Conservation (phyloP, 2,888 invertebrate genomes). For the Calliphora vomitoria region DNA sequence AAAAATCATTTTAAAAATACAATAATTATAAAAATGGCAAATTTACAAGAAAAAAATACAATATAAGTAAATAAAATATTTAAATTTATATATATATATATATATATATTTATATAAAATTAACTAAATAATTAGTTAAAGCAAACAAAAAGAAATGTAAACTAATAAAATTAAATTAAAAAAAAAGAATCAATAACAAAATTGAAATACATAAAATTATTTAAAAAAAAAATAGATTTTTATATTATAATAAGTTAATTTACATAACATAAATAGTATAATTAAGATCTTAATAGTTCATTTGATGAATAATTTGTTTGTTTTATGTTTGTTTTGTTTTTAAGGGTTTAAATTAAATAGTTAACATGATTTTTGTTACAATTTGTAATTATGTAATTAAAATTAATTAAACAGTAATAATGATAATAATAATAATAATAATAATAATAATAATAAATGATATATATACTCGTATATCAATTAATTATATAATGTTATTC, state of each 20-base stretch:
- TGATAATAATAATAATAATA: conserved; percentile 10
- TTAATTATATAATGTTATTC: not conserved
- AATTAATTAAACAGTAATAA: conserved; percentile 62
- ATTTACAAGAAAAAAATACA: conserved; percentile 27
- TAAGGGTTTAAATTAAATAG: conserved; percentile 46
- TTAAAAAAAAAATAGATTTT: conserved; percentile 58
- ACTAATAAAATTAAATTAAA: conserved; percentile 71
- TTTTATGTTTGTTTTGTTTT: not conserved
- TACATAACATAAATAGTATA: not conserved
- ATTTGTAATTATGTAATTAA: conserved; percentile 22
- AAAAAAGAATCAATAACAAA: conserved; percentile 74
- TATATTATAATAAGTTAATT: conserved; percentile 42
- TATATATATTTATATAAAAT: conserved; percentile 74
- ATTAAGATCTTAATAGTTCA: conserved; percentile 32
- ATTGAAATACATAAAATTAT: conserved; percentile 71
- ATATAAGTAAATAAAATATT: conserved; percentile 26
- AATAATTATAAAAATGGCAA: conserved; percentile 41
- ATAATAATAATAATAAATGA: not conserved
- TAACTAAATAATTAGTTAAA: conserved; percentile 66
- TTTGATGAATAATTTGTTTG: conserved; percentile 31
- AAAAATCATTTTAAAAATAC: conserved; percentile 5
- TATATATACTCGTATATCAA: too few species aligned
- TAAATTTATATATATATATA: not conserved
- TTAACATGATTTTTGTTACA: conserved; percentile 43
- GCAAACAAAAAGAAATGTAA: conserved; percentile 67